A percentile compares a stretch with the other conserved stretches of the same genome.
Conservation (phyloP, 2,113 vertebrate species). For the Psilopsiagon aurifrons region DNA sequence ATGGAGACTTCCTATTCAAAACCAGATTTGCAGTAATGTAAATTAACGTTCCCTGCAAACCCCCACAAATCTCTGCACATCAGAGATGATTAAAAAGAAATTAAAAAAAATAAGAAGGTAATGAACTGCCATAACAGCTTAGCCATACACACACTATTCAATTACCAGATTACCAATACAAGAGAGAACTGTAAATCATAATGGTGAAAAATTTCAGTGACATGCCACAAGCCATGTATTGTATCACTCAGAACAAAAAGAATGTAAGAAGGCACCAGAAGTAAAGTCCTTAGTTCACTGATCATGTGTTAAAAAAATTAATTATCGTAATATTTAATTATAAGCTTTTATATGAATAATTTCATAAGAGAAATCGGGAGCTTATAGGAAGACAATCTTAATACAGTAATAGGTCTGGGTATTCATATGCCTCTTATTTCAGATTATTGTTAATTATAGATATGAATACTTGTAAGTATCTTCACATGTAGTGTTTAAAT, state of each 20-base stretch:
- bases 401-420: neutral
- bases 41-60: neutral
- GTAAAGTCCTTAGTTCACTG: neutral
- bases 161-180: neutral
- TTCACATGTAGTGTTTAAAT: slow-evolving; percentile 59
- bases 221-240: neutral
- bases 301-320: neutral
- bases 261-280: neutral
- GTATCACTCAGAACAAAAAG: neutral
- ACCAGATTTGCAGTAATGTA: neutral
- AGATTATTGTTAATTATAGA: neutral
- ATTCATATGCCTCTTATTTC: neutral
- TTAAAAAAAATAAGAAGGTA: neutral
- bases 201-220: neutral
- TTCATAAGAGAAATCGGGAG: neutral
- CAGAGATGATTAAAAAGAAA: neutral
- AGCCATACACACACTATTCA: neutral
- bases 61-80: neutral
- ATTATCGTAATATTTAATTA: neutral
- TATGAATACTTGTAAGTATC: neutral
- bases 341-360: neutral
- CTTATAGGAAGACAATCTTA: neutral
- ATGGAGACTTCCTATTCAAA: neutral
- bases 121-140: neutral
- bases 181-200: neutral